These are phyloP conservation scores for Oscheius sp. DNA, from an alignment of 2,888 invertebrate species.

Conservation along the genomic window DNA sequence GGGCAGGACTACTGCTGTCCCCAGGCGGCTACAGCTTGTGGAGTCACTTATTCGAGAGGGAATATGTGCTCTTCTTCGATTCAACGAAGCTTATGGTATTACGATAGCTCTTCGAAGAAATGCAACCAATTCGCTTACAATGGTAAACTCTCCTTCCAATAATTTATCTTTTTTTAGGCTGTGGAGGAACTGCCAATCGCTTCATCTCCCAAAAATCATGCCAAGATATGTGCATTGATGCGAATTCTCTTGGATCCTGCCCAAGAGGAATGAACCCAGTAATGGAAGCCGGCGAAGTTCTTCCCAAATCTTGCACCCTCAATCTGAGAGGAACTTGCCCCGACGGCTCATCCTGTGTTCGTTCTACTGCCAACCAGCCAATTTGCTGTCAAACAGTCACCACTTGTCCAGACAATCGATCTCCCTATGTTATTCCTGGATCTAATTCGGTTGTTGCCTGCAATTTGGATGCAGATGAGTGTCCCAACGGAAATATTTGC, in stretches of 20 bases:
- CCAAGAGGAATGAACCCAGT: conserved; percentile 66
- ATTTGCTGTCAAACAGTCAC: conserved; percentile 65
- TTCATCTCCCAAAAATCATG: conserved; percentile 62
- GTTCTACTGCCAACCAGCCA: conserved; percentile 59
- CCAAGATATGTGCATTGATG: conserved; percentile 56
- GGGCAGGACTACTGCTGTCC: conserved; percentile 63
- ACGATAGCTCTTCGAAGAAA: conserved; percentile 56
- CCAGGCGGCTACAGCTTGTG: conserved; percentile 59
- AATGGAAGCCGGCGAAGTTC: conserved; percentile 47
- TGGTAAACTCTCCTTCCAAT: conserved; percentile 40
- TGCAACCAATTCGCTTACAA: conserved; percentile 65
- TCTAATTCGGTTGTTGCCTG: conserved; percentile 68
- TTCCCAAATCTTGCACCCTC: conserved; percentile 55
- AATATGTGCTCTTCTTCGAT: conserved; percentile 58
- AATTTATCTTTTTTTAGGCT: conserved; percentile 54
- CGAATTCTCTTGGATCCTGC: conserved; percentile 59
- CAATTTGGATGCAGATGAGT: conserved; percentile 63
- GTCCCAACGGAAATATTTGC: conserved; percentile 63
- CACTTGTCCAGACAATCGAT: conserved; percentile 60
- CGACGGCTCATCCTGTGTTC: conserved; percentile 62
- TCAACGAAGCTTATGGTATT: conserved; percentile 62
- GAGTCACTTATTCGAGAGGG: conserved; percentile 54
- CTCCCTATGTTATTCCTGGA: conserved; percentile 67
- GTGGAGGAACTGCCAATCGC: conserved; percentile 66
- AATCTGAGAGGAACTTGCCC: conserved; percentile 63